Conservation (phyloP, 2,888 invertebrate genomes). For the Lycophotia porphyrea region DNA sequence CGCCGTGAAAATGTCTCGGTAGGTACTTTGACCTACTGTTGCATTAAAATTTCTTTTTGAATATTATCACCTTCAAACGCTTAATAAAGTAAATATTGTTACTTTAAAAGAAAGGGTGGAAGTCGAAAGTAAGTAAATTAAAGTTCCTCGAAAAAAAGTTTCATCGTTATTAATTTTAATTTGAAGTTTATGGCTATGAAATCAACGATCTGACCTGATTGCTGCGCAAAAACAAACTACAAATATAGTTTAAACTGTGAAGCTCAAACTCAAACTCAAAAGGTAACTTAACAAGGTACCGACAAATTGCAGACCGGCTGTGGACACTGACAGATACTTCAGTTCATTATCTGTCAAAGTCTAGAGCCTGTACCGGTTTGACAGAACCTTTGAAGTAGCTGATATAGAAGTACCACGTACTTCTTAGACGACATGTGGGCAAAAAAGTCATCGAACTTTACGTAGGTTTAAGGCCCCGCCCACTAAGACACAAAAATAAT, state of each 20-base stretch:
- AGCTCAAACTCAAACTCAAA: too few relatives aligned
- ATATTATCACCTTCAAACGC: background rate
- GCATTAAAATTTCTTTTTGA: background rate
- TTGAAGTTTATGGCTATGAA: background rate
- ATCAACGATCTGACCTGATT: background rate
- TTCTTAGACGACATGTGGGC: background rate
- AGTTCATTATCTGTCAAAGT: background rate
- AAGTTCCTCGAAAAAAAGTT: background rate
- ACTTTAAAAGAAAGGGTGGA: background rate
- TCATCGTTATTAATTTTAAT: slow-evolving; percentile 11
- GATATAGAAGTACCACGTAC: background rate
- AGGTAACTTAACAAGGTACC: too few relatives aligned
- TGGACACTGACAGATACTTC: background rate
- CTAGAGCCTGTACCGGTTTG: background rate
- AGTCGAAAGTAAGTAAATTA: slow-evolving; percentile 9
- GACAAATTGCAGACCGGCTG: background rate
- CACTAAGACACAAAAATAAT: background rate
- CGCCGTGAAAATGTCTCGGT: background rate
- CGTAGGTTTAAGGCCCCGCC: background rate
- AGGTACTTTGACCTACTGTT: background rate
- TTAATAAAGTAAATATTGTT: slow-evolving; percentile 9
- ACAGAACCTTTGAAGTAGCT: background rate
- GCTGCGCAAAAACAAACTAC: background rate
- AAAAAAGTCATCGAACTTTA: background rate
- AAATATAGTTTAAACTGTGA: background rate